Base-by-base conservation (phyloP, 2,888 invertebrate genomes). In the Rhingia rostrata region DNA sequence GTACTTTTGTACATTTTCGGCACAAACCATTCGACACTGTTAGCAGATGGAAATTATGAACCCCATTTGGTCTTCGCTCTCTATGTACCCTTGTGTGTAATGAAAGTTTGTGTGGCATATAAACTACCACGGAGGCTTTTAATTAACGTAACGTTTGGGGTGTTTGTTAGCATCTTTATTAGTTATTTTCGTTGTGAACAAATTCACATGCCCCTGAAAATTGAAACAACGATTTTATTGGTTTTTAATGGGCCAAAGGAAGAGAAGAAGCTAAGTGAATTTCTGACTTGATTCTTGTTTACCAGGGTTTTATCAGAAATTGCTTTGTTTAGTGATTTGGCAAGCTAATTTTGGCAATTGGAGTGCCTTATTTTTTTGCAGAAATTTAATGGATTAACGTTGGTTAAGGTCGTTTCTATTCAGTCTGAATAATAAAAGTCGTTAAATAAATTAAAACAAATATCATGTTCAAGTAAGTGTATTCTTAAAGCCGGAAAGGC, bases 171-270 rank as follows among this genome's bases (percentile, higher is more conserved):
- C 22, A 35, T 22, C 39, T 47, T 49, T 70, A 77, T 69, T 56
- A 69, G 74, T 77, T 63, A 47, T 69, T 69, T 49, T 56, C 33
- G 61, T 69, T 54, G 64, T 67, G 45, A 75, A 60, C 67, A 53
- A 67, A 74, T 64, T 49, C 58, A 12, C 35, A 41, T 51, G 12
- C 66, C 64, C 41, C 49, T 10, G 74, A 49, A 49, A 66, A 58
- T 51, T 66, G 47, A 66, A 58, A 66, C 58, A 58, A 49, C 33
- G 64, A 33, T 66, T 74, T 74, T 58, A 66, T 51, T 51, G 58
- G 56, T 35, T 74, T 66, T 58, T 12, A 56, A 47, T 64, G 58
- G 14, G n/a, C 22, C 4, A 14, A 6, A 3, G 33, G 22, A 41
- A 66, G n/a, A 32, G 6, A 12, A 30, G 6, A 35, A 30, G 30